Percentiles rank a stretch among this genome's conserved stretches.
phyloP scores from a whole-genome alignment of 2,888 invertebrate species.

The Rhodophaea formosa region DNA sequence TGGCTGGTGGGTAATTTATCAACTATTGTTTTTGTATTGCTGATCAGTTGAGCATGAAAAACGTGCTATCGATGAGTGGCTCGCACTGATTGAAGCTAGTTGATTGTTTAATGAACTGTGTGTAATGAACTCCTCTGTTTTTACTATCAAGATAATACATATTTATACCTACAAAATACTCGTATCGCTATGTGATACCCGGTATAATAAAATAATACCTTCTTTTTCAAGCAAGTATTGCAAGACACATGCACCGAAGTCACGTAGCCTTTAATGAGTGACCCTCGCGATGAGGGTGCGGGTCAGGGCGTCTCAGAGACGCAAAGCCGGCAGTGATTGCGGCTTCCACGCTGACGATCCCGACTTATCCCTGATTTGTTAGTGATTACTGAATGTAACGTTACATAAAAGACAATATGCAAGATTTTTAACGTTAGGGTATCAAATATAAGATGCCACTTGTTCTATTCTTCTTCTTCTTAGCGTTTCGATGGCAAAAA shows the following conservation, averaged over 20 bases:
- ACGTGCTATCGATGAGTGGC: slow-evolving; percentile 33
- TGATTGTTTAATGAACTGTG: slow-evolving; percentile 29
- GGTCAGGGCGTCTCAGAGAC: slow-evolving; percentile 36
- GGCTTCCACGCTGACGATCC: slow-evolving; percentile 67
- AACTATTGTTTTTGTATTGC: slow-evolving; percentile 58
- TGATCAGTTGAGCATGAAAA: slow-evolving; percentile 43
- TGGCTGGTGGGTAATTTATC: slow-evolving; percentile 63
- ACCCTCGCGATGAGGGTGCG: slow-evolving; percentile 15
- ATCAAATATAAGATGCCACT: too few species aligned
- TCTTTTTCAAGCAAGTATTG: slow-evolving; percentile 1
- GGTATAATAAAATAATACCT: not conserved
- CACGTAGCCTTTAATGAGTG: slow-evolving; percentile 19
- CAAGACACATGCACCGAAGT: slow-evolving; percentile 13
- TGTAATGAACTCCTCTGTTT: not conserved
- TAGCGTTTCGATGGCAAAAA: too few species aligned
- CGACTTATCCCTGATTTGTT: slow-evolving; percentile 57
- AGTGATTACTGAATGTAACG: slow-evolving; percentile 38
- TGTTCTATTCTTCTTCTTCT: too few species aligned
- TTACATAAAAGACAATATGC: too few species aligned
- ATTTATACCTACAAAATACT: too few species aligned
- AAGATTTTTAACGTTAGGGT: too few species aligned
- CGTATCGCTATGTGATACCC: too few species aligned
- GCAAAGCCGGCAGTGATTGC: slow-evolving; percentile 72
- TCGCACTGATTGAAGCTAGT: slow-evolving; percentile 29
- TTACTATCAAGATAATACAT: not conserved